Conservation (phyloP, 2,113 vertebrate genomes). For the Ifrita kowaldi region DNA sequence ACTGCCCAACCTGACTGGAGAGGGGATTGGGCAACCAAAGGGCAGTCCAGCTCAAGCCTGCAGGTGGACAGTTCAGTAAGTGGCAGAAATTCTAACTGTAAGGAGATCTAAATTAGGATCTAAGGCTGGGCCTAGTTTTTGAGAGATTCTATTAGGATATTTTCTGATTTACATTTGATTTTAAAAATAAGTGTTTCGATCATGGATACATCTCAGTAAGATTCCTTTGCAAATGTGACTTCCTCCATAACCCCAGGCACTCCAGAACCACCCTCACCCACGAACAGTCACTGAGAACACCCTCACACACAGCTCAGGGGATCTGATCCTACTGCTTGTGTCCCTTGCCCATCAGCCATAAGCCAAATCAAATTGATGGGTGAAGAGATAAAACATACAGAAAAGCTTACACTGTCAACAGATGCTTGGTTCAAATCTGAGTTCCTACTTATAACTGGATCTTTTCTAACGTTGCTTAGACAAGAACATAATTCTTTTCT, state of each 20-base stretch:
- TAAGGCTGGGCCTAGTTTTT: not conserved
- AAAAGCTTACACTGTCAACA: not conserved
- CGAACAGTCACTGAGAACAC: not conserved
- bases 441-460: not conserved
- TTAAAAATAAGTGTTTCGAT: not conserved
- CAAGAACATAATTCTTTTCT: not conserved
- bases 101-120: not conserved
- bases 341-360: not conserved
- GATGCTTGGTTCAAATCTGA: not conserved
- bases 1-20: not conserved
- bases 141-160: not conserved
- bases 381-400: not conserved
- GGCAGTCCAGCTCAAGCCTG: not conserved
- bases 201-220: not conserved
- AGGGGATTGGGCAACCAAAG: not conserved
- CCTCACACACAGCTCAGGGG: rapidly evolving
- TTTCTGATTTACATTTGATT: not conserved
- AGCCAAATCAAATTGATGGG: not conserved
- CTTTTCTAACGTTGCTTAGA: too few relatives aligned
- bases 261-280: not conserved
- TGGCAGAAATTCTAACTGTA: not conserved
- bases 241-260: not conserved
- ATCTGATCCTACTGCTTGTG: not conserved
- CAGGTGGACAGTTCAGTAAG: not conserved
- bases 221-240: not conserved